phyloP scores from a whole-genome alignment of 2,888 invertebrate species.

The Chrysina gloriosa region DNA sequence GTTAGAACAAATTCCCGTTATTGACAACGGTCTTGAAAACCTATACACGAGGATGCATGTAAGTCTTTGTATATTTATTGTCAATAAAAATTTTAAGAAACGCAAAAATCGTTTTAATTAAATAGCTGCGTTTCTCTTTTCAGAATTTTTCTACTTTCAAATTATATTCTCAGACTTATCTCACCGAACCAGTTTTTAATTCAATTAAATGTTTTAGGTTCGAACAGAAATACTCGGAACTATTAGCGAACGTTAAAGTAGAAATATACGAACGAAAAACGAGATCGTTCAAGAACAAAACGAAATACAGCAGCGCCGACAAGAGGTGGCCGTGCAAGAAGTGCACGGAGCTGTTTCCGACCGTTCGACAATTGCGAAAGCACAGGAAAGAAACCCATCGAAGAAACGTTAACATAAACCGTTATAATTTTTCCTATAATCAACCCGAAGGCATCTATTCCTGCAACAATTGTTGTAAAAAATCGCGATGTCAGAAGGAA shows the following conservation, averaged over 20 bases:
- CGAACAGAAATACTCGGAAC: slow-evolving; percentile 12
- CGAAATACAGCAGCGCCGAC: background rate
- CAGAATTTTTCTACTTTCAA: too few relatives aligned
- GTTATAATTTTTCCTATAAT: slow-evolving; percentile 46
- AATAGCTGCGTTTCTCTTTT: too few relatives aligned
- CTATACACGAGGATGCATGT: too few relatives aligned
- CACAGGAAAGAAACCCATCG: slow-evolving; percentile 66
- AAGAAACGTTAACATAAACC: slow-evolving; percentile 58
- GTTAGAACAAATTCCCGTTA: too few relatives aligned
- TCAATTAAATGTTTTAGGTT: slow-evolving; percentile 25
- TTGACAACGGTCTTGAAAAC: too few relatives aligned
- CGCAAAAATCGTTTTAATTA: too few relatives aligned
- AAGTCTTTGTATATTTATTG: too few relatives aligned
- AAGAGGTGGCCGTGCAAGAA: slow-evolving; percentile 67
- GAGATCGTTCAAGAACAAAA: background rate
- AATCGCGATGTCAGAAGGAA: slow-evolving; percentile 53
- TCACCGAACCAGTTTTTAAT: background rate
- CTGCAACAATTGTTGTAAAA: slow-evolving; percentile 55
- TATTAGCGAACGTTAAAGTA: background rate
- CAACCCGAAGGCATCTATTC: slow-evolving; percentile 53
- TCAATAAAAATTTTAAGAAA: too few relatives aligned
- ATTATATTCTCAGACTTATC: too few relatives aligned
- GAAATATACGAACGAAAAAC: slow-evolving; percentile 6
- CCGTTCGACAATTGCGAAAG: slow-evolving; percentile 66
- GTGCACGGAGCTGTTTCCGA: slow-evolving; percentile 66